Evolutionary conservation across 2,113 vertebrate species (phyloP), one percentile per base, ranked within the genome.

Genomic region (Toxotes chatareus): DNA sequence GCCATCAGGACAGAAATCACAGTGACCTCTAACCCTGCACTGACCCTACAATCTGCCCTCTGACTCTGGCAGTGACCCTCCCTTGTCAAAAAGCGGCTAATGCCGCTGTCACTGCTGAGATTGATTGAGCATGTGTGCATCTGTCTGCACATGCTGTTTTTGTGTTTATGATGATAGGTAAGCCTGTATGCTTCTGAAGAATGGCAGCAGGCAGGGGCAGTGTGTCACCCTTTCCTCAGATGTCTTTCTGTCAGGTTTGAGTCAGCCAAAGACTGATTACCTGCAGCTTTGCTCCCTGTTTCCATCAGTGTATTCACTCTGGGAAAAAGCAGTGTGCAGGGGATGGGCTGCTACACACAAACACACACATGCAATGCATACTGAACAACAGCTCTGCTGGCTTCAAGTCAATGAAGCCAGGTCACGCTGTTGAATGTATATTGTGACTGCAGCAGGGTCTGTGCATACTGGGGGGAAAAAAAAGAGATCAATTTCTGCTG

Each of bases 401-500:
- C 66, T 65, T 83, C 59, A 61, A 64, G 85, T 93, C 90, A 36
- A 93, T 92, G 70, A 64, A 84, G 34, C n/a, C 23, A 23, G 56
- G 62, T 65, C 59, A 44, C 46, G 44, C 42, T 55, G 65, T 73
- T 62, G 57, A 57, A 38, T 61, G 78, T 71, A 40, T 67, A 49
- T 23, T 59, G 64, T 27, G 44, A 38, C 65, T 88, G 68, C 57
- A 46, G 71, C 53, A 63, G 36, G 67, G 40, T 46, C 46, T 34
- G 11, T 38, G 34, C n/a, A 44, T 71, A 51, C n/a, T 44, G n/a
- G 38, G 65, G 36, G 38, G 32, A 7, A 9, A 5, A 19, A 5
- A 19, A 59, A 56, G 34, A 55, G 65, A 92, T 91, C 77, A 62
- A 91, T 93, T 86, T 84, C 65, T 90, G 87, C 91, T 89, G 86